A percentile compares a stretch with the other conserved stretches of the same genome.
Conservation (phyloP, 2,113 vertebrate species). For the Gobio gobio region DNA sequence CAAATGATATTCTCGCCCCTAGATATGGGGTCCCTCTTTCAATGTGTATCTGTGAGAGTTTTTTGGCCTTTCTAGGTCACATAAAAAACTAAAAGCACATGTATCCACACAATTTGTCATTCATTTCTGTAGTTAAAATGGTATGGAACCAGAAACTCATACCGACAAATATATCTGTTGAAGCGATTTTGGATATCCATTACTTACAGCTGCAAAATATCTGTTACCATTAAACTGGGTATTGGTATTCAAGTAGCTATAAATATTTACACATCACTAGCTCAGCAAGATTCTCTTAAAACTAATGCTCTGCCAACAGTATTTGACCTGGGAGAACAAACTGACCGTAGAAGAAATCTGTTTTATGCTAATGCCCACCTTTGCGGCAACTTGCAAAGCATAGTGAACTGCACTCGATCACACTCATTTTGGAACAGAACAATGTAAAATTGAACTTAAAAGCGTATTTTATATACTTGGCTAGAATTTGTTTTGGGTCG, state of each 20-base stretch:
- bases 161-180: not conserved
- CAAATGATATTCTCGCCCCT: not conserved
- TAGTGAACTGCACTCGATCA: not conserved
- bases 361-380: not conserved
- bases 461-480: not conserved
- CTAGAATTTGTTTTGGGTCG: not conserved
- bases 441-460: not conserved
- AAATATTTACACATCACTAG: not conserved
- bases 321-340: not conserved
- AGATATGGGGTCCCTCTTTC: conserved; percentile 22
- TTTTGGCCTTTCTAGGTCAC: conserved; percentile 1
- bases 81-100: conserved; percentile 9
- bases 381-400: not conserved
- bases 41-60: not conserved
- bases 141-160: not conserved
- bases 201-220: not conserved
- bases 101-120: not conserved
- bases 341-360: not conserved
- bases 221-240: not conserved
- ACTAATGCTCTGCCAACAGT: not conserved
- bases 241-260: not conserved
- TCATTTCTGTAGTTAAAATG: not conserved
- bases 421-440: not conserved
- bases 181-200: not conserved
- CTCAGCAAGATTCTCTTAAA: not conserved